Base-by-base conservation (phyloP, 2,797 vertebrate genomes). In the Gallinago stenura region DNA sequence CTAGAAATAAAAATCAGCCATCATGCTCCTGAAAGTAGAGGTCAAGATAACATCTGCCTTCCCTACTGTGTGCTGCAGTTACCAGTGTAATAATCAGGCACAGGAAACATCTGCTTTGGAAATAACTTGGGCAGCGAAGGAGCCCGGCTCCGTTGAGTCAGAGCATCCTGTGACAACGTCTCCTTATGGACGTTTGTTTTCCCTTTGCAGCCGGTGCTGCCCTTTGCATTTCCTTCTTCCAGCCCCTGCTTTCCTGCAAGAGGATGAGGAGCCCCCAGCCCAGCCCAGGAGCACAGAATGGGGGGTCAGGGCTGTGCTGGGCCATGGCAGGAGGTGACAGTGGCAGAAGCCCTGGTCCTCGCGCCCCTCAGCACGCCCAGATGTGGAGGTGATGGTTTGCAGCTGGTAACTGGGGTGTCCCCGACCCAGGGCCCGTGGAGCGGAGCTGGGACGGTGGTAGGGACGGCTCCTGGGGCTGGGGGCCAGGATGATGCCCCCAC, bases 21-120 rank as follows among this genome's bases (percentile, higher is more conserved):
- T 79, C n/a, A 5, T 9, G 33, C 39, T 93, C 75, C 56, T 86
- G 93, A 62, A 89, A 94, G 79, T 51, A 82, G 86, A 78, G 89
- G 91, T 95, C 86, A 96, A 54, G 79, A 64, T 35, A 93, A 92
- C 89, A 90, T 90, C 95, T 95, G 89, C 76, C 83, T 95, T 85
- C 84, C 48, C 80, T 76, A 19, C 70, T 75, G 57, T 45, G 12
- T 66, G 84, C 48, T 50, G 31, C 28, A 57, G 65, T 84, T 84
- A 54, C 20, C 62, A 90, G 66, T 71, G 64, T 41, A 56, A 83
- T 56, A 78, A 60, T 87, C 68, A 54, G 1, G 2, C 39, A 41
- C 69, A 91, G 88, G 88, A 93, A 94, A 73, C 89, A 85, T 82
- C 89, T 93, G 89, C 79, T 85, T 87, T 82, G 76, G 80, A 79